Percentiles rank a stretch among this genome's conserved stretches.
Conservation (phyloP, 2,113 vertebrate species). For the Zapornia atra region DNA sequence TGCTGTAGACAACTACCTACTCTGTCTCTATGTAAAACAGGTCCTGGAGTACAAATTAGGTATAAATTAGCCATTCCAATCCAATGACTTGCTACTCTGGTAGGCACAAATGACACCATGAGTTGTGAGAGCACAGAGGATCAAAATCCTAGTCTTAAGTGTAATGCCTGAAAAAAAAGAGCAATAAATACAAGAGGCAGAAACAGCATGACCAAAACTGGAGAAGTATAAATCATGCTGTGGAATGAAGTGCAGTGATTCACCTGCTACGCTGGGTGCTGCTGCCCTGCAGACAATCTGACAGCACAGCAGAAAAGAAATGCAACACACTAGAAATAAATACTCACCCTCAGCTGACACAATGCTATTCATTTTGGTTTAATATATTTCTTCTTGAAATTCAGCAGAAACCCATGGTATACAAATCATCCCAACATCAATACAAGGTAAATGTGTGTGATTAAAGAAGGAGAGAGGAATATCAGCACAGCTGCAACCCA, state of each 20-base stretch:
- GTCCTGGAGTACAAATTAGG: neutral
- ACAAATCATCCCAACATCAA: slow-evolving; percentile 58
- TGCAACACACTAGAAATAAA: slow-evolving; percentile 60
- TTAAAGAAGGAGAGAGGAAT: slow-evolving; percentile 9
- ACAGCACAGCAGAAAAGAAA: slow-evolving; percentile 64
- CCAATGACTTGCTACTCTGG: neutral
- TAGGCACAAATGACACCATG: neutral
- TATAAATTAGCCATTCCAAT: neutral
- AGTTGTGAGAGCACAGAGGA: neutral
- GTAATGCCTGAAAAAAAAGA: slow-evolving; percentile 20
- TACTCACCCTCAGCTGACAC: slow-evolving; percentile 44
- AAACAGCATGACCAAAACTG: slow-evolving; percentile 36
- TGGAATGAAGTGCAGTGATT: slow-evolving; percentile 51
- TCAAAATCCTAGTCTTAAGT: slow-evolving; percentile 11
- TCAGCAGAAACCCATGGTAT: slow-evolving; percentile 9
- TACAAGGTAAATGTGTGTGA: slow-evolving; percentile 44
- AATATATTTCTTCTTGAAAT: slow-evolving; percentile 66
- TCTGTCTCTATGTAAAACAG: neutral
- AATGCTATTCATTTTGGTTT: slow-evolving; percentile 43
- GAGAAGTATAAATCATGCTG: slow-evolving; percentile 40
- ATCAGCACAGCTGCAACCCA: neutral
- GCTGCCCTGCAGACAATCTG: slow-evolving; percentile 55
- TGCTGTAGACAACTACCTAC: neutral
- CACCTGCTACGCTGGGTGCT: slow-evolving; percentile 28
- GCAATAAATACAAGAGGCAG: slow-evolving; percentile 37